A percentile compares a stretch with the other conserved stretches of the same genome.
These are phyloP conservation scores for Helobdella robusta DNA, from an alignment of 2,888 invertebrate species.

Conservation along the genomic window DNA sequence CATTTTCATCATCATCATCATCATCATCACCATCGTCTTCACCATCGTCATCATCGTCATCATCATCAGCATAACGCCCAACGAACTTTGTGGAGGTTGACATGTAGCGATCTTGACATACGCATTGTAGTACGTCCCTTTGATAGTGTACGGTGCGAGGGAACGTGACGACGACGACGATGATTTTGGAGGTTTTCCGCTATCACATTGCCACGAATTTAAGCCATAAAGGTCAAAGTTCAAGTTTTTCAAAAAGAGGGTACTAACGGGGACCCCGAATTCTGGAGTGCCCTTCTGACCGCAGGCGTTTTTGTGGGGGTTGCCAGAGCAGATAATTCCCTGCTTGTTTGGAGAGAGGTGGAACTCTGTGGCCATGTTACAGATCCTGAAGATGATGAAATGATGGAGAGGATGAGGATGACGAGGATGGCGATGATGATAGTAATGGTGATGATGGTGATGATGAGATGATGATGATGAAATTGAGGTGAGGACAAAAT, in stretches of 20 bases:
- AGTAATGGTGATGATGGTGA: neutral
- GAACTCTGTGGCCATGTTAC: slow-evolving; percentile 30
- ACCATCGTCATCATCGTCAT: too few relatives aligned
- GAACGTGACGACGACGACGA: slow-evolving; percentile 6
- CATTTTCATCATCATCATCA: too few relatives aligned
- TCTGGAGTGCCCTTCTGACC: slow-evolving; percentile 31
- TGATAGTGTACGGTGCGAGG: slow-evolving; percentile 28
- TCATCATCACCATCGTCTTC: too few relatives aligned
- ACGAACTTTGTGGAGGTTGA: slow-evolving; percentile 27
- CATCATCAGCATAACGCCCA: too few relatives aligned
- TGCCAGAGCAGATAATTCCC: slow-evolving; percentile 33
- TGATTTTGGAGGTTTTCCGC: neutral
- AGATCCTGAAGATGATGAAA: slow-evolving; percentile 27
- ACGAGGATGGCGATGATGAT: neutral
- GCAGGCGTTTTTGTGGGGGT: slow-evolving; percentile 29
- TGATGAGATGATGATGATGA: too few relatives aligned
- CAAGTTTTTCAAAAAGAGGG: slow-evolving; percentile 30
- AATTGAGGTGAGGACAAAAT: too few relatives aligned
- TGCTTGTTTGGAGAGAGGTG: slow-evolving; percentile 31
- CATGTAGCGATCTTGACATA: slow-evolving; percentile 31
- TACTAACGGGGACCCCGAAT: slow-evolving; percentile 25
- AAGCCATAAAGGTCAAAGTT: slow-evolving; percentile 32
- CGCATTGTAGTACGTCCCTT: slow-evolving; percentile 30
- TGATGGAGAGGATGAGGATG: neutral
- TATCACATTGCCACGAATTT: slow-evolving; percentile 27